Base-by-base conservation (phyloP, 2,888 invertebrate species). In the Seira musarum region DNA sequence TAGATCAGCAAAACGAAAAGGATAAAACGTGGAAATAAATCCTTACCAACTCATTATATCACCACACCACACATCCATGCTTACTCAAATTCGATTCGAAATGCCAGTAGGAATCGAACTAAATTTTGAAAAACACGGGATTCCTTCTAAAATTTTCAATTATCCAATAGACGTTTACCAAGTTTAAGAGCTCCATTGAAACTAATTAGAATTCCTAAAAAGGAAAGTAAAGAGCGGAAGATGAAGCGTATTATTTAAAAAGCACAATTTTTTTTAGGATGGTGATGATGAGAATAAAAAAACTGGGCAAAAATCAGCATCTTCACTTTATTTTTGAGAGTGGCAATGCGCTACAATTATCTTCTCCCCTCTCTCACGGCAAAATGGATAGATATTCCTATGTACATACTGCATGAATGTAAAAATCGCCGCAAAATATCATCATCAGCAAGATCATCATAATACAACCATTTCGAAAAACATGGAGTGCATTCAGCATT, bases 261-360 rank as follows among this genome's bases (percentile, higher is more conserved):
- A 49, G 49, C 3, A 15, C 8, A 30, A 30, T 30, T 49, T n/a
- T 3, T 49, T 13, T 40, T 40, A 40, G 13, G 65, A 65, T 25
- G 46, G 22, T 21, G 63, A 78, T 66, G 78, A 78, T 77, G 71
- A 71, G 78, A 72, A 61, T 72, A 46, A 64, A 78, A 70, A 78
- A 71, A 78, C 78, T 78, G 78, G 71, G 71, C 71, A 71, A 71
- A 78, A 77, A 77, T 68, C 40, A 75, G 61, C 53, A 75, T 68
- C 67, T 74, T n/a, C 60, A 66, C 74, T 74, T n/a, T 30, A 66
- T 61, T 74, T 74, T 75, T 57, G 22, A 75, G 22, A 67, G 68
- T 61, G 67, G 61, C 17, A 61, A 61, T 66, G 46, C 35, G 25
- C 40, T 68, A 68, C 68, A 61, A 60, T 40, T 61, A 57, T 63